Evolutionary conservation across 2,888 invertebrate genomes (phyloP), one percentile per base, ranked within the genome.

Genomic region (Coelopa pilipes): DNA sequence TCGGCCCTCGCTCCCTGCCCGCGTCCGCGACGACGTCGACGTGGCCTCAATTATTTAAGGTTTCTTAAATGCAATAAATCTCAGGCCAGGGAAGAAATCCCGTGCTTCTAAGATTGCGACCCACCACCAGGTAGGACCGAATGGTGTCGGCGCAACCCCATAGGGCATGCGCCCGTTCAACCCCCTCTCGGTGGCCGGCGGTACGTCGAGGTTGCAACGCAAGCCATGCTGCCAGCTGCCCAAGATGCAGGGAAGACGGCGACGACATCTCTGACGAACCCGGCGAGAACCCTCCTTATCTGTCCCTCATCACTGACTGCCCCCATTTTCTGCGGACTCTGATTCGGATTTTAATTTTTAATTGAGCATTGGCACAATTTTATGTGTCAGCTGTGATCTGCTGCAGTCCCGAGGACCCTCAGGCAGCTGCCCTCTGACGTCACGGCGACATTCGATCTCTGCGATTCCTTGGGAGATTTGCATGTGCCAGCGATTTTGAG

Each of bases 91-190:
- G 10, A 24, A 15, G 10, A 55, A 53, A 53, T 21, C 67, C n/a
- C 34, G 24, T 62, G 7, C 15, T 24, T 45, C 55, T 12, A 55
- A 57, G 57, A 69, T 69, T 69, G n/a, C 45, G 19, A 69, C 57
- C 21, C 45, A 53, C 5, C 45, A 50, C 70, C 62, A 70, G 62
- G 70, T 70, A 62, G 62, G 15, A 34, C 57, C 11, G 2, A 53
- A 34, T 2, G 34, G 34, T 34, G 34, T 34, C 34, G 15, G 19
- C 15, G 17, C 12, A 15, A 53, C 69, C 9, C 24, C 49, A 47
- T 19, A 21, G 70, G 24, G 62, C 73, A 55, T 73, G 62, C 68
- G 73, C 67, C 72, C 53, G 72, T 59, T 53, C 47, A 66, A 57
- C 49, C 46, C 73, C 67, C 67, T 13, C 17, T 15, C 19, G 4